Evolutionary conservation across 1,140 invertebrate genomes (phyloP).

Genomic region (Heterodera carotae): DNA sequence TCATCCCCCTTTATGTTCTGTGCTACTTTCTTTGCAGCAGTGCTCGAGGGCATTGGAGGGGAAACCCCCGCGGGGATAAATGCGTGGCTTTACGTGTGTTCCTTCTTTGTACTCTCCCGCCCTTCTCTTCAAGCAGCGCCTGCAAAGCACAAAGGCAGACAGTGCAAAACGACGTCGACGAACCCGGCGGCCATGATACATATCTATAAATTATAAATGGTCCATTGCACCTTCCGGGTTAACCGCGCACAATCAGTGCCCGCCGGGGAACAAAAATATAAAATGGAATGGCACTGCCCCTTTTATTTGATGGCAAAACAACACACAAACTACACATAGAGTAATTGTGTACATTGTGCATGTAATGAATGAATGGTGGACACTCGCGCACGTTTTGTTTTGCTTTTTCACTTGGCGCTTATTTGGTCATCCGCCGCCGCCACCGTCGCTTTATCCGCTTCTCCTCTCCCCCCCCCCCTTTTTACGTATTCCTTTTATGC

Average conservation of each 20-base stretch:
- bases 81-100: background rate
- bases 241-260: background rate
- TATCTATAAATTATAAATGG: background rate
- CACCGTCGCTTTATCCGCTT: too few species aligned
- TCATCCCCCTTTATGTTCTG: background rate
- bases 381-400: too few species aligned
- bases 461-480: too few species aligned
- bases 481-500: too few species aligned
- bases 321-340: too few species aligned
- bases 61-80: background rate
- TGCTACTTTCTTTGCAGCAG: background rate
- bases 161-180: too few species aligned
- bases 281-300: background rate
- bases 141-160: background rate
- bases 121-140: background rate
- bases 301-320: too few species aligned
- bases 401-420: too few species aligned
- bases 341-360: too few species aligned
- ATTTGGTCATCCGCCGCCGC: too few species aligned
- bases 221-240: background rate
- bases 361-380: too few species aligned
- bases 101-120: background rate
- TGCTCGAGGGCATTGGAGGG: background rate
- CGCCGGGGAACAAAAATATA: background rate
- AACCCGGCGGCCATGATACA: too few species aligned